Evolutionary conservation across 2,113 vertebrate species (phyloP).

Genomic region (Irena cyanogastra): DNA sequence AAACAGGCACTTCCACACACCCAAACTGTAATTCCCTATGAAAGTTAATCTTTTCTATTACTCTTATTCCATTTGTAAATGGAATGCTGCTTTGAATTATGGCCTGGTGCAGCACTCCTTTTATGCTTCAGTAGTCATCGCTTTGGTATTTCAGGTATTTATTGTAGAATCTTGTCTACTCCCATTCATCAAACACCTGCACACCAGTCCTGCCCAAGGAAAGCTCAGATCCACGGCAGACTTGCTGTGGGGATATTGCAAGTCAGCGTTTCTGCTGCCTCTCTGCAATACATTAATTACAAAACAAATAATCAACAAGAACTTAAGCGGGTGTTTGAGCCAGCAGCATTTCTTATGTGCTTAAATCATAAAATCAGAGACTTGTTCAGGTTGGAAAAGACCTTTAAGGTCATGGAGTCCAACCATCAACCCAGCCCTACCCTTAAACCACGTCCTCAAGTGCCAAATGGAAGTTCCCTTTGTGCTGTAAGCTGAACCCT

Average conservation of each 20-base stretch:
- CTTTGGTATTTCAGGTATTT: conserved; percentile 27
- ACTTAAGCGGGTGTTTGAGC: not conserved
- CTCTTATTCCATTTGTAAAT: conserved; percentile 28
- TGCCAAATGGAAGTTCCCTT: not conserved
- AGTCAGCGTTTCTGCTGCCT: not conserved
- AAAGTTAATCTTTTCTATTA: conserved; percentile 9
- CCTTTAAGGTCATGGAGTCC: not conserved
- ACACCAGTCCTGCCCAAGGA: not conserved
- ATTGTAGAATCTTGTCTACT: conserved; percentile 28
- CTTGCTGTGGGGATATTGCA: not conserved
- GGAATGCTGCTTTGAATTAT: conserved; percentile 33
- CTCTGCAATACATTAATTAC: not conserved
- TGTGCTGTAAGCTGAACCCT: not conserved
- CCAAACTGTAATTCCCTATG: conserved; percentile 18
- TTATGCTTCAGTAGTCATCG: conserved; percentile 12
- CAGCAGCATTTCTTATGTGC: not conserved
- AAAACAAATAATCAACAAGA: not conserved
- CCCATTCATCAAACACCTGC: conserved; percentile 39
- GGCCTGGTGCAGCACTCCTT: not conserved
- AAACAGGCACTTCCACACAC: not conserved
- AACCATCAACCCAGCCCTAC: not conserved
- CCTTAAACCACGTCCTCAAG: not conserved
- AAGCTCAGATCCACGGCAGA: not conserved
- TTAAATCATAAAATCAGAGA: not conserved
- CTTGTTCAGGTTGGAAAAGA: not conserved